phyloP scores from a whole-genome alignment of 2,113 vertebrate species.

The Brachyhypopomus gauderio region DNA sequence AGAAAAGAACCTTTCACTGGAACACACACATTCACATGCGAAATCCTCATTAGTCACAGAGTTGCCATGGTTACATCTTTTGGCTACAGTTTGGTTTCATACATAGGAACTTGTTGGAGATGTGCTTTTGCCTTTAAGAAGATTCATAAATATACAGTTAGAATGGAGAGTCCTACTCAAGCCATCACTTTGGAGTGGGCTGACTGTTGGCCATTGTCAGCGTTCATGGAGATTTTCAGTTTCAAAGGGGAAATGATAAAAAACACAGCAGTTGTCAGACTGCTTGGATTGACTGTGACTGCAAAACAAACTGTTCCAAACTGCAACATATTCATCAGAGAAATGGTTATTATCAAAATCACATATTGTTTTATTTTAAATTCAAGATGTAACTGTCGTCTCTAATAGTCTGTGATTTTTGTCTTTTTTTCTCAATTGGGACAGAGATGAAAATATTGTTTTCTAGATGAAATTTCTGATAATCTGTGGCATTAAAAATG shows the following conservation, averaged over 20 bases:
- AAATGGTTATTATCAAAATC: background rate
- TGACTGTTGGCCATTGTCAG: background rate
- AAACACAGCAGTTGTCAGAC: too few species aligned
- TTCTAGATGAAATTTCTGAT: too few species aligned
- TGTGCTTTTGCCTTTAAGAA: background rate
- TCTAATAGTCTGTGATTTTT: too few species aligned
- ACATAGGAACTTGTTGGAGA: background rate
- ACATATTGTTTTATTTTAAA: background rate
- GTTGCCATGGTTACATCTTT: conserved; percentile 42
- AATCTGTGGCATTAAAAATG: too few species aligned
- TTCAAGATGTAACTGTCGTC: background rate
- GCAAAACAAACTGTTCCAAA: too few species aligned
- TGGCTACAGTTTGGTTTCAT: background rate
- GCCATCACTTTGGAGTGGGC: background rate
- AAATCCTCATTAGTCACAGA: conserved; percentile 26
- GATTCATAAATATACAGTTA: conserved; percentile 1
- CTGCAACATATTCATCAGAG: background rate
- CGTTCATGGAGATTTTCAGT: background rate
- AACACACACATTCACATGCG: background rate
- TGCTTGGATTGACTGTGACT: too few species aligned
- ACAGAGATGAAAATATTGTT: too few species aligned
- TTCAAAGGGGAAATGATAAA: too few species aligned
- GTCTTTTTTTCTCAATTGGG: too few species aligned
- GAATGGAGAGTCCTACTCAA: background rate
- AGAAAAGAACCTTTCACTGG: background rate